A percentile compares a stretch with the other conserved stretches of the same genome.
These are phyloP conservation scores for Idaea aversata DNA, from an alignment of 2,888 invertebrate genomes.

Conservation along the genomic window DNA sequence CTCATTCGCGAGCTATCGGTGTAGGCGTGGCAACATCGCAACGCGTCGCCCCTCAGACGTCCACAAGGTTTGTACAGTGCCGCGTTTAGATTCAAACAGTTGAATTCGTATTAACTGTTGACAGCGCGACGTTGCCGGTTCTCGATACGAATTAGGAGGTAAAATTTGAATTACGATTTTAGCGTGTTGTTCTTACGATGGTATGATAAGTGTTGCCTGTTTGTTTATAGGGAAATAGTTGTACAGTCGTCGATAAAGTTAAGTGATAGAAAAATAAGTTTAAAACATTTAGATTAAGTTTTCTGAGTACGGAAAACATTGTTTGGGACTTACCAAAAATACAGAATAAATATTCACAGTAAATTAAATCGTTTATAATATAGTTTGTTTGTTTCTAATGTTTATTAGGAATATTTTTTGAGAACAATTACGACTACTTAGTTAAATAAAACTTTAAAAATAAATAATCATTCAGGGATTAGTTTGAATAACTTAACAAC, in stretches of 20 bases:
- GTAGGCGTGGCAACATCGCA: conserved; percentile 63
- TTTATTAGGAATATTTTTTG: too few species aligned
- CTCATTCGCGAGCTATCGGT: conserved; percentile 51
- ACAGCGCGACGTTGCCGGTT: conserved; percentile 69
- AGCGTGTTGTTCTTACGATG: conserved; percentile 21
- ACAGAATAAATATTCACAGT: too few species aligned
- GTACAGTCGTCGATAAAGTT: conserved; percentile 10
- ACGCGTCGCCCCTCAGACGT: conserved; percentile 62
- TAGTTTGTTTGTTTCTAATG: too few species aligned
- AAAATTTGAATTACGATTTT: conserved; percentile 49
- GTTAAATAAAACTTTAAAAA: too few species aligned
- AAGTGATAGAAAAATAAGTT: background rate
- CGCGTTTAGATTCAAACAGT: conserved; percentile 71
- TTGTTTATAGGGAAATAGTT: conserved; percentile 12
- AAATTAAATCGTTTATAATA: too few species aligned
- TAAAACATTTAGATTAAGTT: background rate
- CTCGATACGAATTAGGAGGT: conserved; percentile 64
- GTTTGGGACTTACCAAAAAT: too few species aligned
- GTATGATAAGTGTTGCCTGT: conserved; percentile 22
- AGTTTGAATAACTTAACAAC: too few species aligned
- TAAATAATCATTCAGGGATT: too few species aligned
- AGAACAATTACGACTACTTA: too few species aligned
- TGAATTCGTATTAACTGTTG: conserved; percentile 72
- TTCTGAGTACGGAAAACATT: too few species aligned
- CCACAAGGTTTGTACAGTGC: conserved; percentile 61